Base-by-base conservation (phyloP, 1,140 invertebrate genomes). In the Calephelis virginiensis region DNA sequence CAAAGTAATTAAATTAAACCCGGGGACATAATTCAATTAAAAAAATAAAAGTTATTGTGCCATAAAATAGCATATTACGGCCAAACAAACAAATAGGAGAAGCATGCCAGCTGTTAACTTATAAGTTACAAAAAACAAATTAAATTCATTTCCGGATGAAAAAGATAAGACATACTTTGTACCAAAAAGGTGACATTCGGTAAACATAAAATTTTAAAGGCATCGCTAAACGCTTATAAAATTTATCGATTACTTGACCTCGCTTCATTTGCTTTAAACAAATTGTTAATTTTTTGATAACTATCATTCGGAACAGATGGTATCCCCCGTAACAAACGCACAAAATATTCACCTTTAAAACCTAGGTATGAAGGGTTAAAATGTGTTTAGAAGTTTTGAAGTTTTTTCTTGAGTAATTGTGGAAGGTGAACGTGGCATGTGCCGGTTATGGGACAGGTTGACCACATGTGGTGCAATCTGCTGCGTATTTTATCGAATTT, bases 271-370 rank as follows among this genome's bases (percentile, higher is more conserved):
- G 83, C 85, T 83, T 91, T 91, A 91, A 90, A 91, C 89, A 91
- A 91, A 91, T 91, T 91, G 86, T 89, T 89, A 89, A 91, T 91
- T 91, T 88, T 86, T 89, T 80, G 88, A 91, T 91, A 91, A 81
- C 83, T 83, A 91, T 89, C 86, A 83, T 86, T 85, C 82, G 86
- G 82, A 85, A 89, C 88, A 91, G 86, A 89, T 91, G 88, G 84
- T 80, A 68, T 62, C 63, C 72, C 68, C 73, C 71, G 74, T 67
- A 68, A 74, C 75, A 72, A 59, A 68, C 70, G 49, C 8, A 59
- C 1, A 69, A 14, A 13, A 14, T 14, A 76, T 66, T 65, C 47
- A 71, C 47, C 65, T 70, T 66, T 72, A 65, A 56, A 5, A 8
- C 1, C 8, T 40, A 56, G 8, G 10, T 5, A 1, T 14, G 66